phyloP scores from a whole-genome alignment of 1,140 invertebrate species.

The Aphelenchoides besseyi region DNA sequence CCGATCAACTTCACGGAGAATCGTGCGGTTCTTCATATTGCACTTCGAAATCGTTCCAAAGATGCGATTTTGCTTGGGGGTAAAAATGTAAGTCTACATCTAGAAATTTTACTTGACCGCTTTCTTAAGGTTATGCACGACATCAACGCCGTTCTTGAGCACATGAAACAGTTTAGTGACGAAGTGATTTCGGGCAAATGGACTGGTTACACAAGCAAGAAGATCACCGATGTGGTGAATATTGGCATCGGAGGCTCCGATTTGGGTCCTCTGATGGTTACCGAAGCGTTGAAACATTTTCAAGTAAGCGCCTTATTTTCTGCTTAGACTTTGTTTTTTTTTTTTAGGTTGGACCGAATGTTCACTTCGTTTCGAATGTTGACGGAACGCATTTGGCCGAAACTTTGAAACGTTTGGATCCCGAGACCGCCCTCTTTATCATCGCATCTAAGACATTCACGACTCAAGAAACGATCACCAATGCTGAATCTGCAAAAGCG shows the following conservation, averaged over 20 bases:
- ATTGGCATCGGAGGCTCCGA: conserved; percentile 99
- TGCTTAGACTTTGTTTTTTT: conserved; percentile 24
- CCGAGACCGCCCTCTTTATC: conserved; percentile 92
- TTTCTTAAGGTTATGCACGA: conserved; percentile 75
- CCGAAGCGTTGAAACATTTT: conserved; percentile 90
- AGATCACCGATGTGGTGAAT: conserved; percentile 95
- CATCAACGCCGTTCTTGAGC: conserved; percentile 82
- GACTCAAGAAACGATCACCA: conserved; percentile 98
- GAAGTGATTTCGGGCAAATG: conserved; percentile 72
- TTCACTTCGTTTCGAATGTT: conserved; percentile 98
- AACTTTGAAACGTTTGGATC: conserved; percentile 79
- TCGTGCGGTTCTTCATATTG: conserved; percentile 87
- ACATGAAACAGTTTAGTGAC: conserved; percentile 89
- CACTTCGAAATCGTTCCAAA: conserved; percentile 81
- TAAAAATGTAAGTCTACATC: conserved; percentile 71
- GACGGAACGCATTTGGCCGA: conserved; percentile 97
- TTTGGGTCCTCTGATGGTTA: conserved; percentile 96
- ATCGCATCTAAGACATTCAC: conserved; percentile 99
- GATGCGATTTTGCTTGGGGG: conserved; percentile 78
- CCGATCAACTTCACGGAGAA: conserved; percentile 98
- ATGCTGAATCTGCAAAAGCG: conserved; percentile 88
- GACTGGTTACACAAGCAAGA: conserved; percentile 86
- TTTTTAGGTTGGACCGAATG: conserved; percentile 78
- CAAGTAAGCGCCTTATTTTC: conserved; percentile 61
- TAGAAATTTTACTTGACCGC: background rate